Base-by-base conservation (phyloP, 2,888 invertebrate species). In the Cetonia aurata region DNA sequence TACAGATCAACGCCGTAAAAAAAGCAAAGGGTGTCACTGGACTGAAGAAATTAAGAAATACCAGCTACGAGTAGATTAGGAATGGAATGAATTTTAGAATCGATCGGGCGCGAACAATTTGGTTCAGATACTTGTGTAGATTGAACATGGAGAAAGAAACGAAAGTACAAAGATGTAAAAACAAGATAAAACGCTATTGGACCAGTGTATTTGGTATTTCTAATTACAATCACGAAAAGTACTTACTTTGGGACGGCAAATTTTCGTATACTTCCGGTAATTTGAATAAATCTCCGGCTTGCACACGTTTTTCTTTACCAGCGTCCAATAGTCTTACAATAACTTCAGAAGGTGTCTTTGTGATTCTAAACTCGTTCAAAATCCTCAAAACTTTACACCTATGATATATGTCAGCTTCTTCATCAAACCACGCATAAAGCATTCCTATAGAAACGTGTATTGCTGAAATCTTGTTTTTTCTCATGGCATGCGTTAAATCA, bases 271-370 rank as follows among this genome's bases (percentile, higher is more conserved):
- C 81, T 0, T 87, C 85, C 0, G 89, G 88, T 66, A 90, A 80
- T 77, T 86, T 76, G 70, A 85, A 88, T 0, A 90, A 76, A 75
- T 83, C 82, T 12, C 84, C 84, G 74, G 84, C 85, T 15, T 80
- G 79, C 0, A 85, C 83, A 12, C 78, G 80, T 56, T 86, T 84
- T 1, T 84, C 80, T 59, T 80, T 84, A 50, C 91, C 91, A 76
- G 87, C 87, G 74, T 93, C 92, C 10, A 92, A 84, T 31, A 90
- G 85, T 72, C 87, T 88, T 1, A 92, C 83, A 70, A 86, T 76
- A 0, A 88, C 83, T 3, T 67, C 67, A 19, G 41, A 13, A 6
- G 74, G 41, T 3, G 75, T 66, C 72, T 75, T 67, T 71, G 79
- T 73, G 71, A 80, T 67, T 56, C 74, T 77, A 75, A 83, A 81